Percentiles rank a stretch among this genome's conserved stretches.
These are phyloP conservation scores for Harpalus rufipes DNA, from an alignment of 2,888 invertebrate species.

Conservation along the genomic window DNA sequence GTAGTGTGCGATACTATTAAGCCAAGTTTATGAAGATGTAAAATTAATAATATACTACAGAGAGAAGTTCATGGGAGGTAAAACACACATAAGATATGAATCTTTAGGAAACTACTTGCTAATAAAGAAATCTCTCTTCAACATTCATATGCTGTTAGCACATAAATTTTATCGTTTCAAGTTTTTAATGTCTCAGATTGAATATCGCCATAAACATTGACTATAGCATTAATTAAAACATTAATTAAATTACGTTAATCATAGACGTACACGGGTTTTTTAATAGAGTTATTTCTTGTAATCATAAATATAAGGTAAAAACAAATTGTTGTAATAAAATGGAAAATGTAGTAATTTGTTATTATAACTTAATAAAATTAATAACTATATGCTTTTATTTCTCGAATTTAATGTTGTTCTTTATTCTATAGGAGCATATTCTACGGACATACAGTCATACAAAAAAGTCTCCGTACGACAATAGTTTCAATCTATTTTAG, in stretches of 20 bases:
- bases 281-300: not conserved
- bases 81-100: slow-evolving; percentile 33
- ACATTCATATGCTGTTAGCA: slow-evolving; percentile 24
- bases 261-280: slow-evolving; percentile 33
- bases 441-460: no score
- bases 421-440: no score
- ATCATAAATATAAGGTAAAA: not conserved
- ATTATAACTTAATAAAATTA: no score
- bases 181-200: slow-evolving; percentile 42
- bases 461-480: no score
- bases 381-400: no score
- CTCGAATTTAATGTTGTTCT: no score
- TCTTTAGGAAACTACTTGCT: slow-evolving; percentile 38
- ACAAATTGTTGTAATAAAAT: not conserved
- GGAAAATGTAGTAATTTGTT: no score
- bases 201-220: slow-evolving; percentile 48
- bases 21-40: slow-evolving; percentile 51
- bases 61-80: slow-evolving; percentile 45
- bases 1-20: slow-evolving; percentile 43
- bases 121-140: slow-evolving; percentile 47
- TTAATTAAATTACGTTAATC: slow-evolving; percentile 32
- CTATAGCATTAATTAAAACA: slow-evolving; percentile 57
- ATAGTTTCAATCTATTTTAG: no score
- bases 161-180: slow-evolving; percentile 41
- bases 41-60: slow-evolving; percentile 50